These are phyloP conservation scores for Diadophis punctatus DNA, from an alignment of 2,113 vertebrate species.

Conservation along the genomic window DNA sequence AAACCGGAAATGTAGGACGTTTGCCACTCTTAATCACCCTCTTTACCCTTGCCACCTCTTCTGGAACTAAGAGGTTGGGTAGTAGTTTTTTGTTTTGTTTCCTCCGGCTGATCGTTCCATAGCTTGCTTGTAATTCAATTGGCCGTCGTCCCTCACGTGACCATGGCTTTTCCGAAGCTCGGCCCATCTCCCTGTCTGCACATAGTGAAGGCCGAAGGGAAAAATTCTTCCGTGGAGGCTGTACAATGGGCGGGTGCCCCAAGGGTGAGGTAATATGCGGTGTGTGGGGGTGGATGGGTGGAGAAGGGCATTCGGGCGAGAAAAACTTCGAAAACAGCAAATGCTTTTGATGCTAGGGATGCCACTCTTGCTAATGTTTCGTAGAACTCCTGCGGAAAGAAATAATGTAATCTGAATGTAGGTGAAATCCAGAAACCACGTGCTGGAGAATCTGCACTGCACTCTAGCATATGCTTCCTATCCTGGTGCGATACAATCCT, in stretches of 20 bases:
- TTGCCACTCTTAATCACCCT: not conserved
- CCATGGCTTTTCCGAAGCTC: not conserved
- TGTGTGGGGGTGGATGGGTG: too few species aligned
- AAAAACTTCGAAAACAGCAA: not conserved
- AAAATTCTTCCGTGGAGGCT: not conserved
- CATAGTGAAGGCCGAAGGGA: not conserved
- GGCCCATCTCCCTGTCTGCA: too few species aligned
- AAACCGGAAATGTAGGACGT: not conserved
- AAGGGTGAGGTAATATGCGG: not conserved
- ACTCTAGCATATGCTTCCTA: not conserved
- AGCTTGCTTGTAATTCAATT: not conserved
- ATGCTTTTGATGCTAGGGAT: not conserved
- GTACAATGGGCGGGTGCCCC: not conserved
- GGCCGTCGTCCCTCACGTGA: not conserved
- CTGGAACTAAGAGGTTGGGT: not conserved
- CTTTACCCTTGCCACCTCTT: not conserved
- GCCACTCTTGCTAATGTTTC: not conserved
- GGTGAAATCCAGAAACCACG: not conserved
- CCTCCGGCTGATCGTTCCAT: not conserved
- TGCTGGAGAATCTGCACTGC: not conserved
- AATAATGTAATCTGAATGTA: not conserved
- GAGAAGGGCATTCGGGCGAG: not conserved
- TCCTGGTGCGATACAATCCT: not conserved
- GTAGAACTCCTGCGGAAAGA: not conserved
- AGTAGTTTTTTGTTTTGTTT: too few species aligned